Conservation (phyloP, 2,113 vertebrate genomes). For the Stigmatopora nigra region DNA sequence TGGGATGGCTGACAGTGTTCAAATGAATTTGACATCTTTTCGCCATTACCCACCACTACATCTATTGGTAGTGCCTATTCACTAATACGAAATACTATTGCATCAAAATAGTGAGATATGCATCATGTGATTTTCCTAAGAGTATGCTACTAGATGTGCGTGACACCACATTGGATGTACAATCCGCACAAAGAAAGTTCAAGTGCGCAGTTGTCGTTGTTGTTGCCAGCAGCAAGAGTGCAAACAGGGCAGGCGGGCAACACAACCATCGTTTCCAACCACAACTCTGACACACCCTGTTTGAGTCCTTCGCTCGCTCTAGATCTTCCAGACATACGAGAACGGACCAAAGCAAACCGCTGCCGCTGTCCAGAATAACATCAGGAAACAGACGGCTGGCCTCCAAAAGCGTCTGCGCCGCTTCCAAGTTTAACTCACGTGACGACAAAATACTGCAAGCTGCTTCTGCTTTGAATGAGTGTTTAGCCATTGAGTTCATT, state of each 20-base stretch:
- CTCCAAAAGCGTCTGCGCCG: neutral
- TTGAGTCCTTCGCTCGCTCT: constrained; percentile 23
- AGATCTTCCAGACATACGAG: constrained; percentile 24
- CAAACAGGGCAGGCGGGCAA: constrained; percentile 37
- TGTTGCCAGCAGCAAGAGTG: constrained; percentile 34
- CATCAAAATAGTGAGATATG: neutral
- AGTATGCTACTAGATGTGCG: constrained; percentile 1
- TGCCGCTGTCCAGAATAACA: constrained; percentile 16
- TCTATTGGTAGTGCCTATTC: too few species aligned
- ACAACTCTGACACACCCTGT: constrained; percentile 59
- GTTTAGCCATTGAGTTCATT: neutral
- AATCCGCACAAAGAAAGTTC: neutral
- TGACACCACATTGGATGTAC: neutral
- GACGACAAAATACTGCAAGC: neutral
- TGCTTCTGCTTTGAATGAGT: neutral
- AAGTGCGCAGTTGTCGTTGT: constrained; percentile 15
- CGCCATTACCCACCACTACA: too few species aligned
- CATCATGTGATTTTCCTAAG: neutral
- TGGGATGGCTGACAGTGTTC: too few species aligned
- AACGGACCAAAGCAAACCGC: neutral
- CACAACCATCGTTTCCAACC: constrained; percentile 47
- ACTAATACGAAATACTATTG: neutral
- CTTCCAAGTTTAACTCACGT: constrained; percentile 13
- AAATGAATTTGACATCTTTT: too few species aligned
- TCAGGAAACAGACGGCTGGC: constrained; percentile 24